Base-by-base conservation (phyloP, 2,888 invertebrate species). In the Diplolepis rosae region DNA sequence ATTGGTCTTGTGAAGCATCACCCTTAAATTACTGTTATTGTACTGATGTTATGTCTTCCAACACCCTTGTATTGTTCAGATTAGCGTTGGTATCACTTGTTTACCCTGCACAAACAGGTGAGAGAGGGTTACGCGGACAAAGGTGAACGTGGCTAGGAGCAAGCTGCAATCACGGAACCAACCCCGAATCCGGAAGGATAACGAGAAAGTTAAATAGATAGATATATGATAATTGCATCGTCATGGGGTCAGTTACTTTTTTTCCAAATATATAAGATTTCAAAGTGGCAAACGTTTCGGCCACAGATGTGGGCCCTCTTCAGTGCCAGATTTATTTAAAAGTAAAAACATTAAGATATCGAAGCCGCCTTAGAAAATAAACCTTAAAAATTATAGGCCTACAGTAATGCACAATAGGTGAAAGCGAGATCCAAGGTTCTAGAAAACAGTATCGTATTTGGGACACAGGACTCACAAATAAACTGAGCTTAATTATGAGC, bases 71-170 rank as follows among this genome's bases (percentile, higher is more conserved):
- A 50, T 66, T 66, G 65, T 68, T 30, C 68, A 27, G 65, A 70
- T 65, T 65, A 66, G 71, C 69, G 69, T 50, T 56, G 61, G 72
- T 73, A 73, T 75, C 76, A 77, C 79, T 77, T 78, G 78, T 82
- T 83, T 82, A 79, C 75, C 11, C 51, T 73, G 77, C 48, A 73
- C 79, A 82, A 82, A 83, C 82, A 83, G 79, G 76, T 78, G 77
- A 76, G 68, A 76, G 68, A 72, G 71, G 71, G 65, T 70, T 75
- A 73, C 71, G 70, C 72, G 70, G 56, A 35, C 69, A 68, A 66
- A 50, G 66, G 48, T 48, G 66, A 50, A 48, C 32, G 69, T 35
- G 50, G 68, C 50, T 68, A 24, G 72, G 68, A 79, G 77, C 77
- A 79, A 74, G 75, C 80, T 76, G 74, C 78, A 78, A 81, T 79